These are phyloP conservation scores for Crocuta crocuta DNA, from an alignment of 2,113 vertebrate species.

Conservation along the genomic window DNA sequence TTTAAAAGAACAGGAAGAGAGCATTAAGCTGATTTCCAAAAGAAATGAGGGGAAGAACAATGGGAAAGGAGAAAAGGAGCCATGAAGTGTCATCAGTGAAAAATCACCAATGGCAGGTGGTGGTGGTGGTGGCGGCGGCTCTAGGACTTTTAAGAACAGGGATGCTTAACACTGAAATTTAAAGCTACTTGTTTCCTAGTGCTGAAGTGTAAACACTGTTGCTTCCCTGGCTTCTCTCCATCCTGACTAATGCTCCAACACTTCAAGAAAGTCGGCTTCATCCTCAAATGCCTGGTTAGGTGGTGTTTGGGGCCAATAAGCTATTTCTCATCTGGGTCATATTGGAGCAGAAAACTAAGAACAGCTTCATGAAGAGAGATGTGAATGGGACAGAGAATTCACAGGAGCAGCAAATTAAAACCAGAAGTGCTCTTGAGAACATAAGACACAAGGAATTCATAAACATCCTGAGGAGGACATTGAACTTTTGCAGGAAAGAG, in stretches of 20 bases:
- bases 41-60: background rate
- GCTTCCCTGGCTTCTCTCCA: background rate
- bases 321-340: background rate
- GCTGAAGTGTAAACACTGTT: background rate
- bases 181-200: background rate
- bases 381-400: background rate
- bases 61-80: background rate
- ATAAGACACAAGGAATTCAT: background rate
- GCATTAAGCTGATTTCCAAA: background rate
- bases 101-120: background rate
- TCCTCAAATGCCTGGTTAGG: background rate
- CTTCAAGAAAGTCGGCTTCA: background rate
- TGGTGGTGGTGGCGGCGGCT: no score
- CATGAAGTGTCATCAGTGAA: background rate
- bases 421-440: conserved; percentile 22
- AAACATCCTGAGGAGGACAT: background rate
- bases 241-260: background rate
- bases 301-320: background rate
- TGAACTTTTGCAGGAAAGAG: background rate
- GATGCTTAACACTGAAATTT: background rate
- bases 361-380: conserved; percentile 21
- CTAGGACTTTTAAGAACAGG: background rate
- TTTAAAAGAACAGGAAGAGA: conserved; percentile 5
- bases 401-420: conserved; percentile 35
- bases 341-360: conserved; percentile 34